A percentile compares a stretch with the other conserved stretches of the same genome.
Evolutionary conservation across 2,888 invertebrate genomes (phyloP).

Genomic region (Mechanitis mazaeus): DNA sequence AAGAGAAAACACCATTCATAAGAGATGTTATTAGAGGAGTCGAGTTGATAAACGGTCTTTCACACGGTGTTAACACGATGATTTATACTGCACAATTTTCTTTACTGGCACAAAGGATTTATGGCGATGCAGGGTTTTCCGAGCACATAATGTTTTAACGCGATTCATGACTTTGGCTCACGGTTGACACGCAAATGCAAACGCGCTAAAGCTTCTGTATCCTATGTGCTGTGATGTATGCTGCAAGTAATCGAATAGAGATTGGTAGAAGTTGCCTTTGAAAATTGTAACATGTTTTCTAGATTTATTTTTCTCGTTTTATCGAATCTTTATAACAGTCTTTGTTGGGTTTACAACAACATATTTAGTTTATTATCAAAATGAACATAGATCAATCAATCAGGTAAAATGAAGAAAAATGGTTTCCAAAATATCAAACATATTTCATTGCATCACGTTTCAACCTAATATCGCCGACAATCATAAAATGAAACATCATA

Average conservation of each 20-base stretch:
- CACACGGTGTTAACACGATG: constrained; percentile 62
- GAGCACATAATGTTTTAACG: constrained; percentile 42
- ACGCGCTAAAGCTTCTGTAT: constrained; percentile 6
- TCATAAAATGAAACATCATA: constrained; percentile 74
- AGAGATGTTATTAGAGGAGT: constrained; percentile 53
- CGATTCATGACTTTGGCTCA: constrained; percentile 28
- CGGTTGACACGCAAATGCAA: constrained; percentile 18
- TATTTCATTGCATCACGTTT: constrained; percentile 55
- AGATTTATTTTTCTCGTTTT: too few relatives aligned
- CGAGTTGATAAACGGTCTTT: constrained; percentile 63
- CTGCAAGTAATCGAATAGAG: constrained; percentile 5
- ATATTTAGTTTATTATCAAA: too few relatives aligned
- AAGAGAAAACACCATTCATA: constrained; percentile 36
- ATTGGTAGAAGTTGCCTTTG: constrained; percentile 1
- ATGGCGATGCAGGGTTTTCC: constrained; percentile 50
- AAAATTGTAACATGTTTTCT: neutral
- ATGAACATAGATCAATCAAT: too few relatives aligned
- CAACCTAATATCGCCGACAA: constrained; percentile 60
- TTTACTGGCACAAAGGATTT: constrained; percentile 66
- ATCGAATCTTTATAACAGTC: too few relatives aligned
- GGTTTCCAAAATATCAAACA: constrained; percentile 35
- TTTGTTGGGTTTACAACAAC: too few relatives aligned
- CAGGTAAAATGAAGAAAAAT: constrained; percentile 6
- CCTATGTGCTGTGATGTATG: constrained; percentile 5
- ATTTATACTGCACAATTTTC: constrained; percentile 69